Percentiles rank a stretch among this genome's conserved stretches.
Conservation (phyloP, 2,888 invertebrate species). For the Aethes cnicana region DNA sequence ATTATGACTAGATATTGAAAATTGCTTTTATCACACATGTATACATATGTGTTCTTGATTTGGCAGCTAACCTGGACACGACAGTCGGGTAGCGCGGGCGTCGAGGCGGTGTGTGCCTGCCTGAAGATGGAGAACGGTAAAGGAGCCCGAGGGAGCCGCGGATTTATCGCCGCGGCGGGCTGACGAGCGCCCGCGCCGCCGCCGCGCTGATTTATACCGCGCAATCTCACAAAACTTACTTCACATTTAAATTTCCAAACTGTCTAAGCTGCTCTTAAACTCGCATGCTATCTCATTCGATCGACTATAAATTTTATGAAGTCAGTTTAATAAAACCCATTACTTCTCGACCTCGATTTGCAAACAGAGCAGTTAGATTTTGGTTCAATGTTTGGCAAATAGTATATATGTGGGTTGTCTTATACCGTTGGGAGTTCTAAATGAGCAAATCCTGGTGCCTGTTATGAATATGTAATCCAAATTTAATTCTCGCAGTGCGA, state of each 20-base stretch:
- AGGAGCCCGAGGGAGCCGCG: slow-evolving; percentile 75
- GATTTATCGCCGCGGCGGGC: slow-evolving; percentile 74
- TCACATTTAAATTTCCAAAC: slow-evolving; percentile 83
- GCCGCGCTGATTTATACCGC: slow-evolving; percentile 78
- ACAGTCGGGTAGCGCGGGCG: slow-evolving; percentile 21
- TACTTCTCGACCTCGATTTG: no score
- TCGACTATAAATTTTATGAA: slow-evolving; percentile 82
- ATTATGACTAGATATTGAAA: no score
- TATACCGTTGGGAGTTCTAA: slow-evolving; percentile 63
- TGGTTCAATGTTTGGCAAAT: no score
- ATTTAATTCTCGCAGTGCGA: slow-evolving; percentile 79
- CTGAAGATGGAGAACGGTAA: slow-evolving; percentile 71
- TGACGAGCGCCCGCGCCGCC: slow-evolving; percentile 56
- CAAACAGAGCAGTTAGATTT: no score
- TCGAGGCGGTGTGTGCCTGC: slow-evolving; percentile 39
- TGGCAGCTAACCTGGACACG: slow-evolving; percentile 12
- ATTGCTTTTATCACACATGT: no score
- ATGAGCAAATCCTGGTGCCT: slow-evolving; percentile 67
- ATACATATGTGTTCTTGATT: slow-evolving; percentile 1
- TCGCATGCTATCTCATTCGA: slow-evolving; percentile 82
- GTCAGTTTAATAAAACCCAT: slow-evolving; percentile 43
- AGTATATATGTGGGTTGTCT: no score
- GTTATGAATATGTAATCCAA: slow-evolving; percentile 81
- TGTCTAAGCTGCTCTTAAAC: slow-evolving; percentile 82
- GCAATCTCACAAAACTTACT: slow-evolving; percentile 83